Base-by-base conservation (phyloP, 2,797 vertebrate genomes). In the Oreochromis grahami region DNA sequence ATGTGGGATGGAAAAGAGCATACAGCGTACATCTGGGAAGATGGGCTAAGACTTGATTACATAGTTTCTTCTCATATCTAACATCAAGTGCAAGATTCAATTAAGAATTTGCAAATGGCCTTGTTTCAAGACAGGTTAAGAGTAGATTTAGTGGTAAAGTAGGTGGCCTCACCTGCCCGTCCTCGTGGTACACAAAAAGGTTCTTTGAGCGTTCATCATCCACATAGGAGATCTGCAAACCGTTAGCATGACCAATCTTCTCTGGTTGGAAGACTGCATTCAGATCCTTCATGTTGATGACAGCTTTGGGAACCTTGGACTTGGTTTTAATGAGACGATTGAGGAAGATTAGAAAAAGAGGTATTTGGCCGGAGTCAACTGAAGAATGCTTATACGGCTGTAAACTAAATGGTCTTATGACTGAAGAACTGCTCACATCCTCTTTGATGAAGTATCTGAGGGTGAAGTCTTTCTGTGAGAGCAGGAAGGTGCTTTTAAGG, bases 121-220 rank as follows among this genome's bases (percentile, higher is more conserved):
- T 76, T 15, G 6, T 17, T 60, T 32, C 29, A 32, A 32, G 29
- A 32, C 29, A 32, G 29, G 29, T 32, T 32, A 32, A 6, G 5
- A 6, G 29, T 32, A 32, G 29, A 32, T 32, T 32, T 32, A 32
- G 29, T 19, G 70, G 10, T 3, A 7, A 1, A 53, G 21, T 24
- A 63, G 7, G 14, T 14, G 6, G 38, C 53, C 91, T 97, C 83
- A 98, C 98, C 97, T 97, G 95, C 79, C 97, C 97, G 2, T 79
- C 96, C 53, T 97, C 96, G 0, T 98, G 98, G 88, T 98, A 98
- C 80, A 98, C 97, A 89, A 98, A 98, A n/a, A 98, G 91, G 87
- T 97, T 98, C 90, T 98, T 96, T 9, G 92, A 95, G 24, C 89
- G 97, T 21, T 96, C 94, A 0, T 95, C 96, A 55, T 93, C 95